Conservation (phyloP, 2,888 invertebrate genomes). For the Stegophylla sp. region DNA sequence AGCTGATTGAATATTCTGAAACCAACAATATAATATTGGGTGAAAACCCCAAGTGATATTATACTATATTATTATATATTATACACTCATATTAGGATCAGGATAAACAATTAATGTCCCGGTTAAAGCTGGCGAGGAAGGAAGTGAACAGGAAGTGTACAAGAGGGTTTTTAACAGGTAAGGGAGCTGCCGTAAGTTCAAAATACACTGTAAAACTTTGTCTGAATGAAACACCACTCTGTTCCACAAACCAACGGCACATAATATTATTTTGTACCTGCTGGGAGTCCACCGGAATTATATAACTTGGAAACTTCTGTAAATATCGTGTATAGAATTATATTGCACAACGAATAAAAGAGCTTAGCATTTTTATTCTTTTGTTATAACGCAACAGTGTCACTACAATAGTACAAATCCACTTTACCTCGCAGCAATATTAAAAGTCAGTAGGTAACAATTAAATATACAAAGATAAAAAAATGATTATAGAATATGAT, state of each 20-base stretch:
- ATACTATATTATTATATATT: not conserved
- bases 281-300: constrained; percentile 23
- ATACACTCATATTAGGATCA: not conserved
- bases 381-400: not conserved
- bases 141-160: not conserved
- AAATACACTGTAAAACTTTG: constrained; percentile 44
- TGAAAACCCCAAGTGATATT: not conserved
- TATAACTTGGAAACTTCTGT: constrained; percentile 9
- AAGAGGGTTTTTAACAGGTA: constrained; percentile 19
- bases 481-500: too few relatives aligned
- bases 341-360: constrained; percentile 14
- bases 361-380: not conserved
- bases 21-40: not conserved
- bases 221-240: constrained; percentile 22
- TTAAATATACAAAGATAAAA: not conserved
- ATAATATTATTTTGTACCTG: constrained; percentile 34
- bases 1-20: not conserved
- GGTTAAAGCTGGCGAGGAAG: not conserved
- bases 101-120: not conserved
- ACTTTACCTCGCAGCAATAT: not conserved
- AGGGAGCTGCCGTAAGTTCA: not conserved
- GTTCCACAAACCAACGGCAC: not conserved
- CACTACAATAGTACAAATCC: not conserved
- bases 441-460: not conserved
- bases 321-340: constrained; percentile 1